phyloP scores from a whole-genome alignment of 2,888 invertebrate species.

The Glyphotaelius pellucidus region DNA sequence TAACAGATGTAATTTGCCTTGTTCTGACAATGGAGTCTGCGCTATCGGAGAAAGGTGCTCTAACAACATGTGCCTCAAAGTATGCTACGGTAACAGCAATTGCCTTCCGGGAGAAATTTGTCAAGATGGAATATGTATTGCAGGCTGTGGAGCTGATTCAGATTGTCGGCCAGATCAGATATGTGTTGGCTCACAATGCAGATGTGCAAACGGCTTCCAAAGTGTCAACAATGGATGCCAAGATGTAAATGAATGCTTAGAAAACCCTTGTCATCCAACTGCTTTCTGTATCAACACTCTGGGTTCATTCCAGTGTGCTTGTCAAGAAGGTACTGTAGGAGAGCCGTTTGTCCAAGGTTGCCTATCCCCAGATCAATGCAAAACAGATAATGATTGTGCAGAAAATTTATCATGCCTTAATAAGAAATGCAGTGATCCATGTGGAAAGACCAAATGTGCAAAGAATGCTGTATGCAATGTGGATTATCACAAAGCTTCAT shows the following conservation, averaged over 20 bases:
- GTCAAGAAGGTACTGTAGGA: constrained; percentile 88
- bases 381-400: constrained; percentile 84
- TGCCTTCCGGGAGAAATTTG: constrained; percentile 94
- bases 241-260: constrained; percentile 90
- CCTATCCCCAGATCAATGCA: constrained; percentile 86
- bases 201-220: constrained; percentile 87
- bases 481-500: constrained; percentile 83
- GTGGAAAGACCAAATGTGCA: constrained; percentile 84
- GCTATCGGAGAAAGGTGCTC: constrained; percentile 91
- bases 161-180: constrained; percentile 89
- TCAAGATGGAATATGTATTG: constrained; percentile 86
- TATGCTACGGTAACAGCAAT: constrained; percentile 93
- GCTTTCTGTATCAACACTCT: constrained; percentile 88
- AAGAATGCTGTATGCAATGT: constrained; percentile 86
- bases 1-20: constrained; percentile 87
- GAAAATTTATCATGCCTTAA: constrained; percentile 85
- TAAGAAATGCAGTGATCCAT: constrained; percentile 90
- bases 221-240: constrained; percentile 85
- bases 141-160: constrained; percentile 88
- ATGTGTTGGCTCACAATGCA: constrained; percentile 86
- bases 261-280: constrained; percentile 86
- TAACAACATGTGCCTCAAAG: constrained; percentile 87
- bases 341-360: constrained; percentile 84
- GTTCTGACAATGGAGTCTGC: constrained; percentile 84
- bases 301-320: constrained; percentile 89